Conservation (phyloP, 1,140 invertebrate species). For the Ips nitidus region DNA sequence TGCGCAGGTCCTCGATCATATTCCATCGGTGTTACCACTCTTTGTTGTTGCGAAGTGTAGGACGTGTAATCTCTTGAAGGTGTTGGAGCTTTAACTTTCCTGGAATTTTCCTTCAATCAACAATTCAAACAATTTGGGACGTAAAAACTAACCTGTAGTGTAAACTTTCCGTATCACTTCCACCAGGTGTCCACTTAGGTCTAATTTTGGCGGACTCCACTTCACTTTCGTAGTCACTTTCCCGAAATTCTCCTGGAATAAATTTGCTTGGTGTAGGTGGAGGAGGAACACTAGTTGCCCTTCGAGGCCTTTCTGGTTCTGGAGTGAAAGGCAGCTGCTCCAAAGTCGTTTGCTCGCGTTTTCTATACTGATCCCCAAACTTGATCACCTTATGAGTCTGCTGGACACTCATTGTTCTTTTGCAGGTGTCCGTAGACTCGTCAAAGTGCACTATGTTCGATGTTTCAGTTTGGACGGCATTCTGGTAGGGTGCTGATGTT, state of each 20-base stretch:
- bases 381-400: constrained; percentile 70
- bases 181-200: constrained; percentile 63
- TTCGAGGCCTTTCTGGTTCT: constrained; percentile 48
- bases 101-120: neutral
- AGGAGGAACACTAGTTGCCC: constrained; percentile 51
- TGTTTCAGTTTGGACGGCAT: constrained; percentile 64
- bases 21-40: constrained; percentile 61
- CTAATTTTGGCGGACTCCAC: constrained; percentile 61
- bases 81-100: constrained; percentile 59
- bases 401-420: constrained; percentile 66
- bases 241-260: constrained; percentile 65
- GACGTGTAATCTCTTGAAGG: constrained; percentile 52
- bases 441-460: constrained; percentile 69
- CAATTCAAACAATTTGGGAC: neutral
- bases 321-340: constrained; percentile 57
- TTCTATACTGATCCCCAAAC: constrained; percentile 58
- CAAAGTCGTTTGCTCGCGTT: constrained; percentile 42
- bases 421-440: constrained; percentile 65
- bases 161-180: constrained; percentile 60
- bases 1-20: constrained; percentile 60
- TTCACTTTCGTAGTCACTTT: constrained; percentile 74
- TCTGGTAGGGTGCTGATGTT: constrained; percentile 58
- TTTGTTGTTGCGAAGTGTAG: constrained; percentile 53
- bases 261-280: constrained; percentile 67
- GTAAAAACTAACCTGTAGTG: constrained; percentile 54